These are phyloP conservation scores for Cervus canadensis DNA, from an alignment of 2,113 vertebrate genomes.

Conservation along the genomic window DNA sequence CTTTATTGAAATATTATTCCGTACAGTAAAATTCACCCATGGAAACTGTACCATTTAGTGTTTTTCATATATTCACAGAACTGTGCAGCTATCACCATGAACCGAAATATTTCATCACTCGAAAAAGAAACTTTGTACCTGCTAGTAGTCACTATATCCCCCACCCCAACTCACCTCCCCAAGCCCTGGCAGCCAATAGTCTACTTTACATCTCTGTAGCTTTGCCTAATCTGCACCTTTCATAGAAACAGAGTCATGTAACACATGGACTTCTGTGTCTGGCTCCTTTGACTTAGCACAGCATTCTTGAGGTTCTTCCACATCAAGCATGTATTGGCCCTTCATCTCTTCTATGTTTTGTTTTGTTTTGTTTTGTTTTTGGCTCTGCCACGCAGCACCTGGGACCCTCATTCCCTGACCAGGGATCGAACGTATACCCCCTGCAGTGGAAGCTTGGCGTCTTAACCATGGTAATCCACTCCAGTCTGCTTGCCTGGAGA, in stretches of 20 bases:
- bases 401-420: neutral
- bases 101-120: neutral
- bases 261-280: neutral
- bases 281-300: neutral
- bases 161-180: neutral
- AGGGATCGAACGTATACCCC: accelerated
- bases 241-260: neutral
- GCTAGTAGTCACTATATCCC: accelerated
- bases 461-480: neutral
- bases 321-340: accelerated
- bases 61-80: neutral
- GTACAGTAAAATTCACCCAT: neutral
- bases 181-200: too few relatives aligned
- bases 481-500: neutral
- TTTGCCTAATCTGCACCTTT: neutral
- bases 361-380: neutral
- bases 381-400: neutral
- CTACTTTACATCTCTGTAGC: neutral
- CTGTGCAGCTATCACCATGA: neutral
- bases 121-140: neutral
- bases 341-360: neutral
- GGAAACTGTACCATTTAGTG: neutral
- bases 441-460: neutral
- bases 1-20: neutral
- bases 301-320: accelerated